Conservation (phyloP, 1,140 invertebrate species). For the Apis cerana region DNA sequence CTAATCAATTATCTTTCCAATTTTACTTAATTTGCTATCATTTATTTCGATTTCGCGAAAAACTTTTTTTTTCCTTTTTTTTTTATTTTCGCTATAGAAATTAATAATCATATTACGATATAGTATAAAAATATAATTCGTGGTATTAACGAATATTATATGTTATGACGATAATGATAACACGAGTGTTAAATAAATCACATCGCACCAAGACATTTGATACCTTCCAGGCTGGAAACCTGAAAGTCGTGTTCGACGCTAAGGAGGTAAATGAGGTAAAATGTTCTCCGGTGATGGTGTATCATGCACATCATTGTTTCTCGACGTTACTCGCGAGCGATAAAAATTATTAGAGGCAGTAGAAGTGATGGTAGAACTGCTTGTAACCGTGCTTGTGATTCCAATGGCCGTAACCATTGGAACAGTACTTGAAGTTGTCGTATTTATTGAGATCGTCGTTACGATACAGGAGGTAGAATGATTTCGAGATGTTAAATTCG, state of each 20-base stretch:
- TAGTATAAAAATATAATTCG: conserved; percentile 81
- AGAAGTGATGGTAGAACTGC: conserved; percentile 49
- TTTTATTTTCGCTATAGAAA: conserved; percentile 12
- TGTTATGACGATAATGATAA: conserved; percentile 67
- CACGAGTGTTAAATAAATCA: conserved; percentile 49
- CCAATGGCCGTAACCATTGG: conserved; percentile 46
- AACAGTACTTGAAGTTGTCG: conserved; percentile 54
- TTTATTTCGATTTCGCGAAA: conserved; percentile 6
- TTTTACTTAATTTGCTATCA: conserved; percentile 33
- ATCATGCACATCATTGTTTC: conserved; percentile 56
- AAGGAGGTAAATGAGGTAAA: conserved; percentile 78
- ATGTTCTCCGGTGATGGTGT: conserved; percentile 76
- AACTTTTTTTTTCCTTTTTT: not conserved
- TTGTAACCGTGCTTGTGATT: conserved; percentile 50
- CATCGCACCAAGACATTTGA: conserved; percentile 55
- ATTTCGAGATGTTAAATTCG: conserved; percentile 40
- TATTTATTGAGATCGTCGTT: conserved; percentile 62
- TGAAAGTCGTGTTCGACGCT: conserved; percentile 68
- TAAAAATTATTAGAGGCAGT: conserved; percentile 56
- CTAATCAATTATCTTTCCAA: conserved; percentile 14
- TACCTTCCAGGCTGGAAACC: conserved; percentile 52
- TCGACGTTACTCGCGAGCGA: conserved; percentile 57
- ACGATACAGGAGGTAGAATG: conserved; percentile 56
- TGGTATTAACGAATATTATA: conserved; percentile 74
- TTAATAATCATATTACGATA: conserved; percentile 73